Evolutionary conservation across 1,140 invertebrate genomes (phyloP).

Genomic region (Hydropsyche tenuis): DNA sequence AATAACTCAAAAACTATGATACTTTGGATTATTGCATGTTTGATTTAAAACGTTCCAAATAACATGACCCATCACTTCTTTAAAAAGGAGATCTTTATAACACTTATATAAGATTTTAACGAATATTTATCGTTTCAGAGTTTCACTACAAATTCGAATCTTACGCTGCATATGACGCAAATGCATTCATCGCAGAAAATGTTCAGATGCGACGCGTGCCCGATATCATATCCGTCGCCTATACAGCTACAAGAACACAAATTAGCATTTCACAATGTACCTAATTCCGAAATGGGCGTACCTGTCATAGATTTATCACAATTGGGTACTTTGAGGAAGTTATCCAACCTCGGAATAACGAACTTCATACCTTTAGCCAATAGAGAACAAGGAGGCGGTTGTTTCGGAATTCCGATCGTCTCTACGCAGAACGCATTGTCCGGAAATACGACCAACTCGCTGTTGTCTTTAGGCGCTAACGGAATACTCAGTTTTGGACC

Average conservation of each 20-base stretch:
- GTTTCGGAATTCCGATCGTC: conserved; percentile 76
- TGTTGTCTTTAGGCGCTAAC: conserved; percentile 70
- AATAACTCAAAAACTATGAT: too few relatives aligned
- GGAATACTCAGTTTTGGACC: conserved; percentile 74
- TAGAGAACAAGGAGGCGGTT: conserved; percentile 67
- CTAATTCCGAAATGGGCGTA: conserved; percentile 68
- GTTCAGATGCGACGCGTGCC: conserved; percentile 73
- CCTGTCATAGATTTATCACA: conserved; percentile 77
- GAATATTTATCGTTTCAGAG: conserved; percentile 3
- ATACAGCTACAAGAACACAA: conserved; percentile 72
- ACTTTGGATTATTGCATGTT: too few relatives aligned
- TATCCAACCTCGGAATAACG: conserved; percentile 72
- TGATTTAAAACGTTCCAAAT: too few relatives aligned
- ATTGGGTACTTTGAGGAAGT: conserved; percentile 66
- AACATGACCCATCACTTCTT: too few relatives aligned
- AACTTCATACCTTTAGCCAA: conserved; percentile 76
- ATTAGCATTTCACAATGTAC: conserved; percentile 69
- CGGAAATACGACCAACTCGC: conserved; percentile 63
- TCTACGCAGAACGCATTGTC: conserved; percentile 71
- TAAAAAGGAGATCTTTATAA: too few relatives aligned
- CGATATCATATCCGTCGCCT: conserved; percentile 72
- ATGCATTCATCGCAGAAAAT: conserved; percentile 57
- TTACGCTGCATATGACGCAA: conserved; percentile 56
- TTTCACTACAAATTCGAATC: conserved; percentile 40
- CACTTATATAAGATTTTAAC: too few relatives aligned